Conservation (phyloP, 2,888 invertebrate species). For the Argyra leucocephala region DNA sequence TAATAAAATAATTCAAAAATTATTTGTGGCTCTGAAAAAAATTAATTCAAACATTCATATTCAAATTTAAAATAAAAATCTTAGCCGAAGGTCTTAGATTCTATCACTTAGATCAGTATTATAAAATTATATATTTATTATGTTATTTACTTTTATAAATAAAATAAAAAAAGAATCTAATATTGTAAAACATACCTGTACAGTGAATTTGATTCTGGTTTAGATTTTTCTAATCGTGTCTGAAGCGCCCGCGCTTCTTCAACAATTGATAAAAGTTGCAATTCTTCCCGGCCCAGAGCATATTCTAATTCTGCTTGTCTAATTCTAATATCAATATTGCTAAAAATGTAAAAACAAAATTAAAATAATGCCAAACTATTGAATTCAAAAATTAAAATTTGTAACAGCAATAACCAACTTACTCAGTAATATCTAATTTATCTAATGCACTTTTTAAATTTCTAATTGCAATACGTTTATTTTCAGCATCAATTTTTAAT, state of each 20-base stretch:
- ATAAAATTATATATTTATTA: no score
- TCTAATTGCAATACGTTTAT: constrained; percentile 67
- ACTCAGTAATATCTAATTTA: constrained; percentile 80
- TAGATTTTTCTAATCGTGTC: constrained; percentile 64
- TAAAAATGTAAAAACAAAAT: constrained; percentile 36
- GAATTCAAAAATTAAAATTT: no score
- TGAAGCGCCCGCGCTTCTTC: constrained; percentile 74
- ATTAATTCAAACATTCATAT: no score
- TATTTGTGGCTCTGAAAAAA: no score
- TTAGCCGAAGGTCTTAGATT: no score
- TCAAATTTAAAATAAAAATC: no score
- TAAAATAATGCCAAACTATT: no score
- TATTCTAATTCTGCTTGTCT: constrained; percentile 86
- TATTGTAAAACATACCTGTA: constrained; percentile 45
- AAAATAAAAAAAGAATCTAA: not conserved
- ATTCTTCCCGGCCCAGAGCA: constrained; percentile 76
- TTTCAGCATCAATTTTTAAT: constrained; percentile 61
- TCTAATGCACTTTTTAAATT: constrained; percentile 72
- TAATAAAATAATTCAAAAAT: not conserved
- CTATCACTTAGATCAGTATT: no score
- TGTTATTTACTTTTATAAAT: no score
- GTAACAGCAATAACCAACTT: constrained; percentile 40
- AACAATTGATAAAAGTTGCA: constrained; percentile 71
- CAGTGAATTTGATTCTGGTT: constrained; percentile 47
- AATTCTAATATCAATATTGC: constrained; percentile 81